phyloP scores from a whole-genome alignment of 2,113 vertebrate species.

The Urocynchramus pylzowi region DNA sequence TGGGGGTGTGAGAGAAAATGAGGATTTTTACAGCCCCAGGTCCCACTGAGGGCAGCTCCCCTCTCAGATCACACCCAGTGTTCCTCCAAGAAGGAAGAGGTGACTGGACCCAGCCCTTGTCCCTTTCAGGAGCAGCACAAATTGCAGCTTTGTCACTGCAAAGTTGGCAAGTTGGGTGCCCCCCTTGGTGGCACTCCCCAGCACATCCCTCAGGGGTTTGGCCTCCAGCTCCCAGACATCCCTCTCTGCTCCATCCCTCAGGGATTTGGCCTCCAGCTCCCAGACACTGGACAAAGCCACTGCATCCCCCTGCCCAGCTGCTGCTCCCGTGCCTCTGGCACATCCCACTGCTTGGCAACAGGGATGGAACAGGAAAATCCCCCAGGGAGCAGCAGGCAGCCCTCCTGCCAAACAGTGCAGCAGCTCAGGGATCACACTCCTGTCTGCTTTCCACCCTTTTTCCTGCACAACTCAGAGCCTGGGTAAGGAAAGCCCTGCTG shows the following conservation, averaged over 20 bases:
- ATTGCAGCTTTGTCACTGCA: not conserved
- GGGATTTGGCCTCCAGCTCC: too few species aligned
- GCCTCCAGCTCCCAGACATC: too few species aligned
- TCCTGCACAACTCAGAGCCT: not conserved
- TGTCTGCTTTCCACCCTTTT: not conserved
- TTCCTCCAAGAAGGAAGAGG: not conserved
- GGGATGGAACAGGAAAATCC: not conserved
- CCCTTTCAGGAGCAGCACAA: not conserved
- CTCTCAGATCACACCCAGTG: rapidly evolving
- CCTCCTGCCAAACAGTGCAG: not conserved
- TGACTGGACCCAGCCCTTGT: not conserved
- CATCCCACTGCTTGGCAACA: not conserved
- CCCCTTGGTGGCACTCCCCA: rapidly evolving
- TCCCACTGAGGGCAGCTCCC: not conserved
- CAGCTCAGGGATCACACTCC: not conserved
- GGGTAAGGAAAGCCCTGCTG: not conserved
- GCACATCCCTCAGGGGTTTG: not conserved
- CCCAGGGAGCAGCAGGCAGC: not conserved
- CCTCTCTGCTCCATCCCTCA: too few species aligned
- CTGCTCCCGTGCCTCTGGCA: not conserved
- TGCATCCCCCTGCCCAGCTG: not conserved
- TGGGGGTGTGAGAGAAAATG: not conserved
- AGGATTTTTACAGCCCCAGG: not conserved
- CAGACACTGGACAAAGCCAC: too few species aligned
- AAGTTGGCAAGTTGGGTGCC: not conserved